Conservation (phyloP, 92 coral and sea anemone genomes). For the Montipora capitata region DNA sequence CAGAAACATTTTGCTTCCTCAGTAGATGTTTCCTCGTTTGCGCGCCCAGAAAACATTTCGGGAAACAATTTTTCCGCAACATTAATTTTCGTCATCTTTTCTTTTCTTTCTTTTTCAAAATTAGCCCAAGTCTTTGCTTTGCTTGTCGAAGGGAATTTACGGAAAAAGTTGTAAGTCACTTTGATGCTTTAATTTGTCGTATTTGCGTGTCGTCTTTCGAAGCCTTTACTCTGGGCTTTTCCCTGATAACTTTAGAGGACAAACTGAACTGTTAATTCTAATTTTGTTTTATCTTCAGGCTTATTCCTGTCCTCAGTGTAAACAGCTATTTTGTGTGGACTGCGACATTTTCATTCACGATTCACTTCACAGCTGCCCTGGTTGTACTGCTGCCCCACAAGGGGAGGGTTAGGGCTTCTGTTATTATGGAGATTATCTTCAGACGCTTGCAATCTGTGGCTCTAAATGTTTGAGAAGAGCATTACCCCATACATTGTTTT, state of each 20-base stretch:
- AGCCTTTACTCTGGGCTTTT: neutral
- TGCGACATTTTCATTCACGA: slow-evolving; percentile 97
- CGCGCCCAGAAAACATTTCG: no score
- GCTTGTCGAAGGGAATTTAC: slow-evolving; percentile 84
- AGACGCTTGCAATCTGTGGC: no score
- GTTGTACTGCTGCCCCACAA: slow-evolving; percentile 81
- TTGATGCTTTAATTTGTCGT: neutral
- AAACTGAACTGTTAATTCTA: neutral
- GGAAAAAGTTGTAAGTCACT: slow-evolving; percentile 83
- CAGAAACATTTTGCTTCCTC: no score
- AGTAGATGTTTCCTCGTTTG: no score
- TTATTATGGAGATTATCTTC: no score
- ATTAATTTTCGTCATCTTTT: neutral
- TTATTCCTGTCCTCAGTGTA: slow-evolving; percentile 85
- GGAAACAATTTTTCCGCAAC: neutral
- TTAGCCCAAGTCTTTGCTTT: slow-evolving; percentile 73
- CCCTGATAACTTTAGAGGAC: neutral
- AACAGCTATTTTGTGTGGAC: slow-evolving; percentile 87
- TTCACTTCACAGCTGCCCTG: slow-evolving; percentile 97
- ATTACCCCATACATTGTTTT: no score
- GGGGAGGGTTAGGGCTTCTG: slow-evolving; percentile 27
- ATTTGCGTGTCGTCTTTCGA: no score
- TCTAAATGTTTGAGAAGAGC: no score
- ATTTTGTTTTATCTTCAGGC: slow-evolving; percentile 64
- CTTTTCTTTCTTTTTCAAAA: neutral